phyloP scores from a whole-genome alignment of 2,888 invertebrate species.

The Anthrax anthrax region DNA sequence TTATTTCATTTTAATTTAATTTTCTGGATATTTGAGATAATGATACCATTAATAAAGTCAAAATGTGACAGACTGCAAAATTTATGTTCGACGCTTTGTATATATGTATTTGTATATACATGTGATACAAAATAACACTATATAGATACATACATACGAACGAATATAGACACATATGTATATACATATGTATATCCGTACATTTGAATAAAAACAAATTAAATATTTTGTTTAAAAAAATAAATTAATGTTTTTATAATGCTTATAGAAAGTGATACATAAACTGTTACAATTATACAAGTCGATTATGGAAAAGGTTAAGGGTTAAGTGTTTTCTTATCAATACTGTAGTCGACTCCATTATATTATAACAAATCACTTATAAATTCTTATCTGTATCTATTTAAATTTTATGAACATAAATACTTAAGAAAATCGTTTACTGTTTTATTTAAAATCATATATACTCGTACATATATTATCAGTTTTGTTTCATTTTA shows the following conservation, averaged over 20 bases:
- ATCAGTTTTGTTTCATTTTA: too few species aligned
- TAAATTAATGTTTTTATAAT: too few species aligned
- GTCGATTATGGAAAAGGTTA: conserved; percentile 1
- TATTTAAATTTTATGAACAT: too few species aligned
- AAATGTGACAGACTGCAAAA: conserved; percentile 5
- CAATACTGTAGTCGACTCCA: conserved; percentile 1
- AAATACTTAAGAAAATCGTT: too few species aligned
- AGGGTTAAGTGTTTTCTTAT: conserved; percentile 9
- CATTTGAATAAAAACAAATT: not conserved
- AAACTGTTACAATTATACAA: not conserved
- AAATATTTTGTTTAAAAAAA: not conserved
- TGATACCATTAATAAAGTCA: conserved; percentile 8
- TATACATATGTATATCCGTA: too few species aligned
- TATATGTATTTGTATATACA: too few species aligned
- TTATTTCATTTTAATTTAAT: conserved; percentile 10
- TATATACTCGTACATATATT: too few species aligned
- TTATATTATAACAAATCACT: conserved; percentile 3
- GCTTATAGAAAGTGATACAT: not conserved
- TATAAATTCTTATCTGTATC: conserved; percentile 7
- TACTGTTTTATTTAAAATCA: too few species aligned
- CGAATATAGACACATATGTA: too few species aligned
- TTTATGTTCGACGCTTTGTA: not conserved
- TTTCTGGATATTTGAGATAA: conserved; percentile 11
- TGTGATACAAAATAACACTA: too few species aligned
- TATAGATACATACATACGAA: too few species aligned